Conservation (phyloP, 2,113 vertebrate genomes). For the Tonatia bakeri region DNA sequence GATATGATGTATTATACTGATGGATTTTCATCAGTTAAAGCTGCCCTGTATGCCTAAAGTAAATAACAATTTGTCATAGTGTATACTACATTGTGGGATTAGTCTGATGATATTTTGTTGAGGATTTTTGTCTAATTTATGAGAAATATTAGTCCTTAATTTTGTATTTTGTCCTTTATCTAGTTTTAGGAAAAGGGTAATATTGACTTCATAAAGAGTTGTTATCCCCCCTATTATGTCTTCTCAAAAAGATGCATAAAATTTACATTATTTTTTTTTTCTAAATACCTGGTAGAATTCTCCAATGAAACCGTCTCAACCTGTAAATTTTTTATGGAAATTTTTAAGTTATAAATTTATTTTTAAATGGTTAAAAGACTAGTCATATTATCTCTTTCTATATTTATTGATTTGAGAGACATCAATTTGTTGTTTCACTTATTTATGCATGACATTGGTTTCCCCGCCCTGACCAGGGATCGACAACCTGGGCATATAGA, state of each 20-base stretch:
- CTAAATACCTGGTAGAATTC: neutral
- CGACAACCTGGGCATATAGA: no score
- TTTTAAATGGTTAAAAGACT: neutral
- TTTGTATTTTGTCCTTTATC: neutral
- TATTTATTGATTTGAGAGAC: no score
- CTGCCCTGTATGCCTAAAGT: neutral
- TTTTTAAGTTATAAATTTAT: neutral
- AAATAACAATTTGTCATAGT: neutral
- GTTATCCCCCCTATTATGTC: neutral
- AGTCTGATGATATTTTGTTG: neutral
- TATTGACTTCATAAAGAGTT: neutral
- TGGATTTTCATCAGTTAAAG: neutral
- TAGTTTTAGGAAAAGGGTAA: neutral
- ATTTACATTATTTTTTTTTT: neutral
- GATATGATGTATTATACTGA: neutral
- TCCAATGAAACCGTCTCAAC: neutral
- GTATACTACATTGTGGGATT: neutral
- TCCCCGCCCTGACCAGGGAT: no score
- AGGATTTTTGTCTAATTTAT: neutral
- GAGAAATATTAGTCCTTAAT: neutral
- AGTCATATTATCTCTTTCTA: neutral
- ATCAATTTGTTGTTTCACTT: no score
- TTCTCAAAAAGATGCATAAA: neutral
- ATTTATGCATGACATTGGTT: no score
- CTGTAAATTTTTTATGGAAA: neutral